These are phyloP conservation scores for mouse (Mus musculus) DNA, from an alignment of 2,113 vertebrate species.

Conservation along the genomic window GRCm39 chr19:29537501-29538000, in stretches of 20 bases:
- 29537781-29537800: neutral
- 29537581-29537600: neutral
- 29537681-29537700: neutral
- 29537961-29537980: neutral
- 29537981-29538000: neutral
- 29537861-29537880: neutral
- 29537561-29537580: too few species aligned
- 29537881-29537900: neutral
- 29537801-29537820: conserved; percentile 3
- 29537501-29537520: too few species aligned
- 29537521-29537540: too few species aligned
- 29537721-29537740: neutral
- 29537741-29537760: neutral
- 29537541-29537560: too few species aligned
- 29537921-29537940: neutral
- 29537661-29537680: neutral
- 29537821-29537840: conserved; percentile 26
- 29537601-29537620: neutral
- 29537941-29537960: neutral
- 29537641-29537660: neutral
- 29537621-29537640: neutral
- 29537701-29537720: conserved; percentile 5
- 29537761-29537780: neutral
- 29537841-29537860: conserved; percentile 22
- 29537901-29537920: neutral